These are phyloP conservation scores for Oreochromis spilurus DNA, from an alignment of 2,113 vertebrate genomes.

Conservation along the genomic window DNA sequence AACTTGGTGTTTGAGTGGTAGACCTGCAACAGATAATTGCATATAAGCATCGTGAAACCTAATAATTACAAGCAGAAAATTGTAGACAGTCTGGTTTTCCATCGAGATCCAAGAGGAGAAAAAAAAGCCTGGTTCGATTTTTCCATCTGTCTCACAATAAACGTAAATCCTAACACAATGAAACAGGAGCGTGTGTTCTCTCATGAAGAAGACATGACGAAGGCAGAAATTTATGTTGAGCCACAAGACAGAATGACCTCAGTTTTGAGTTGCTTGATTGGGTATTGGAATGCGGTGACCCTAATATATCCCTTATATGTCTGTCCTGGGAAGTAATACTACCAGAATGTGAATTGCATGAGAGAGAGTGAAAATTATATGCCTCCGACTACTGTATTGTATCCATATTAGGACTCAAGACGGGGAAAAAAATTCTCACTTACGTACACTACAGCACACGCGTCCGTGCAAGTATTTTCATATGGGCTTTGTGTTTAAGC, in stretches of 20 bases:
- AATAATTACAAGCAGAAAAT: conserved; percentile 74
- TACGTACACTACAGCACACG: neutral
- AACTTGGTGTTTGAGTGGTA: conserved; percentile 63
- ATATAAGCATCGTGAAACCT: conserved; percentile 59
- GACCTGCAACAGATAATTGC: conserved; percentile 69
- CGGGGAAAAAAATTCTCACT: neutral
- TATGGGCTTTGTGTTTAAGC: conserved; percentile 25
- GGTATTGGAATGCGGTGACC: conserved; percentile 19
- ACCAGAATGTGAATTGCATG: neutral
- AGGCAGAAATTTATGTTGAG: conserved; percentile 56
- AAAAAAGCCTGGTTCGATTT: conserved; percentile 37
- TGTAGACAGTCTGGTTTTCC: conserved; percentile 68
- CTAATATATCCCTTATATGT: conserved; percentile 1
- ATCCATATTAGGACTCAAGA: neutral
- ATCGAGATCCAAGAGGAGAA: conserved; percentile 34
- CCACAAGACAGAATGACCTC: conserved; percentile 47
- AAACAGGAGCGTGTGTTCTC: conserved; percentile 57
- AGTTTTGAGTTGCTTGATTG: conserved; percentile 21
- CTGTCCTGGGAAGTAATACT: conserved; percentile 17
- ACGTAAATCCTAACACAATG: conserved; percentile 56
- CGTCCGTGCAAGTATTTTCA: conserved; percentile 21
- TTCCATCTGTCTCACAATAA: conserved; percentile 65
- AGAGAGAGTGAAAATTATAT: neutral
- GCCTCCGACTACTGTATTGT: neutral
- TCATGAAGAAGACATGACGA: conserved; percentile 49